Conservation (phyloP, 1,140 invertebrate genomes). For the Heliconius himera region DNA sequence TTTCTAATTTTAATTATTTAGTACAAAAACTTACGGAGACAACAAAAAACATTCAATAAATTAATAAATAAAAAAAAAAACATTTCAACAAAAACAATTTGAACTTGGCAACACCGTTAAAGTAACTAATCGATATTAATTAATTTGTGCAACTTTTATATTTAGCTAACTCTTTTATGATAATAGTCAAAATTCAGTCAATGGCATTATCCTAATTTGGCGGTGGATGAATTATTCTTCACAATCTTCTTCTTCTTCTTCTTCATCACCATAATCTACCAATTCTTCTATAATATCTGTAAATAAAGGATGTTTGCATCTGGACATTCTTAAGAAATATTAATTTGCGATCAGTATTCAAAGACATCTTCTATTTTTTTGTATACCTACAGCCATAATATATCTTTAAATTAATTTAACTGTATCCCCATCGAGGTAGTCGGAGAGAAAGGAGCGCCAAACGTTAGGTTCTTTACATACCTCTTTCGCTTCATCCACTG, state of each 20-base stretch:
- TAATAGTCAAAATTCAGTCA: conserved; percentile 36
- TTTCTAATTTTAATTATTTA: neutral
- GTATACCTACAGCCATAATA: too few relatives aligned
- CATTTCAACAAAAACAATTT: conserved; percentile 1
- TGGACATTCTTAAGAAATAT: neutral
- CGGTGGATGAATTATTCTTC: conserved; percentile 49
- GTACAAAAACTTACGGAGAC: neutral
- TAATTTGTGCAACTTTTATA: neutral
- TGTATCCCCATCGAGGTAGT: too few relatives aligned
- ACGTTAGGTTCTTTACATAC: too few relatives aligned
- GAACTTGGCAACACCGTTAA: neutral
- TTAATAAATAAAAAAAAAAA: neutral
- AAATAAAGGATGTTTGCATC: conserved; percentile 26
- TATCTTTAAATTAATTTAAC: too few relatives aligned
- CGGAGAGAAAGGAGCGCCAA: too few relatives aligned
- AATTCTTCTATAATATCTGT: conserved; percentile 38
- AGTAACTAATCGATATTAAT: conserved; percentile 5
- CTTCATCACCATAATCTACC: conserved; percentile 35
- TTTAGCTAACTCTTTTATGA: neutral
- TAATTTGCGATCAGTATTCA: too few relatives aligned
- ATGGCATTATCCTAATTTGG: conserved; percentile 45
- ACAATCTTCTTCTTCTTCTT: conserved; percentile 61
- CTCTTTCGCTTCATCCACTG: too few relatives aligned
- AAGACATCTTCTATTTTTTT: too few relatives aligned
- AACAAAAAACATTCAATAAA: neutral